Percentiles rank a stretch among this genome's conserved stretches.
phyloP scores from a whole-genome alignment of 2,888 invertebrate genomes.

The Hipparchia sbordonii region DNA sequence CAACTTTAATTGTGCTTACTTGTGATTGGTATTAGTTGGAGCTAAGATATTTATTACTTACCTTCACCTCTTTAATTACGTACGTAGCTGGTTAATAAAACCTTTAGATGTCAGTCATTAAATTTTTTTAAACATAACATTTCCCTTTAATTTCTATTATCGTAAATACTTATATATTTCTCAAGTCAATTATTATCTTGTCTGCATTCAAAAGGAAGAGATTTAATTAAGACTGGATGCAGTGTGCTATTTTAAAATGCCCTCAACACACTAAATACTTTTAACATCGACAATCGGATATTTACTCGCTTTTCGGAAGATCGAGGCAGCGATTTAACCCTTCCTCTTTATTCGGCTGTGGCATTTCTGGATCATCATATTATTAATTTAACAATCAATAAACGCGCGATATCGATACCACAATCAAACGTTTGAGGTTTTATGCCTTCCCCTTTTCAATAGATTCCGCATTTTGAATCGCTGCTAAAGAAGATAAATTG shows the following conservation, averaged over 20 bases:
- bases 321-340: too few species aligned
- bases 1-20: slow-evolving; percentile 18
- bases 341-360: too few species aligned
- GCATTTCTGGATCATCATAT: too few species aligned
- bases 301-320: not conserved
- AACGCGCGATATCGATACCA: too few species aligned
- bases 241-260: not conserved
- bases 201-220: slow-evolving; percentile 4
- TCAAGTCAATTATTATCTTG: slow-evolving; percentile 9
- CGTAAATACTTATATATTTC: not conserved
- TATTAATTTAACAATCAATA: too few species aligned
- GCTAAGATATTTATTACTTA: not conserved
- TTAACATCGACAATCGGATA: not conserved
- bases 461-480: too few species aligned
- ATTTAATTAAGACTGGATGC: slow-evolving; percentile 25
- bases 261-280: not conserved
- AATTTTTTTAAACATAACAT: not conserved
- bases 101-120: too few species aligned
- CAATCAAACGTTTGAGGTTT: too few species aligned
- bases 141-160: not conserved
- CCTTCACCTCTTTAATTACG: not conserved
- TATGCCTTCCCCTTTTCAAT: too few species aligned
- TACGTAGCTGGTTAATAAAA: not conserved
- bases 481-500: too few species aligned
- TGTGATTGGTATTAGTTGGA: not conserved